phyloP scores from a whole-genome alignment of 2,888 invertebrate genomes.

The Amaurobius ferox region DNA sequence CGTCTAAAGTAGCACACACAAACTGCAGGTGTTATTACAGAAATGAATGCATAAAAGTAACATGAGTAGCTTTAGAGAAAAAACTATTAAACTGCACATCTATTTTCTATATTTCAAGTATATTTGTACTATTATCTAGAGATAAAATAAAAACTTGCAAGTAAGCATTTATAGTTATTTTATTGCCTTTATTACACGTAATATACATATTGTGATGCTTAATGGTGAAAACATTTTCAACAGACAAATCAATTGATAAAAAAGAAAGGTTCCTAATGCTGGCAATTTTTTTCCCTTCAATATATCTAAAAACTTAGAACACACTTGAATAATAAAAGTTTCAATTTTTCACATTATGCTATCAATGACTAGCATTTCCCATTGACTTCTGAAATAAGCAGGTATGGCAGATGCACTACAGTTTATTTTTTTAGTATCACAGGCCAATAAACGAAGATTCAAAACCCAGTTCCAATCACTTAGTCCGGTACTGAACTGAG shows the following conservation, averaged over 20 bases:
- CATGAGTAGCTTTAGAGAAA: too few species aligned
- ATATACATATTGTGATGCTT: slow-evolving; percentile 65
- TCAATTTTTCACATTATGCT: slow-evolving; percentile 20
- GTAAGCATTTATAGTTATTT: slow-evolving; percentile 64
- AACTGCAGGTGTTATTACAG: too few species aligned
- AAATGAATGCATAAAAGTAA: too few species aligned
- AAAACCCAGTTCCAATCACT: slow-evolving; percentile 29
- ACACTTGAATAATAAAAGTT: slow-evolving; percentile 22
- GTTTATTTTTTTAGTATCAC: slow-evolving; percentile 58
- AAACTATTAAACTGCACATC: too few species aligned
- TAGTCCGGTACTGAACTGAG: background rate
- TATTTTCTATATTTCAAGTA: too few species aligned
- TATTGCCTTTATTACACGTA: slow-evolving; percentile 70
- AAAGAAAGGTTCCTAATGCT: slow-evolving; percentile 54
- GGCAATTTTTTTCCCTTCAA: slow-evolving; percentile 31
- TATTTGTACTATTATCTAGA: too few species aligned
- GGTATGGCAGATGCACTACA: slow-evolving; percentile 36
- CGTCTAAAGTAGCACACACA: too few species aligned
- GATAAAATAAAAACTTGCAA: background rate
- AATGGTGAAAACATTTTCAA: slow-evolving; percentile 64
- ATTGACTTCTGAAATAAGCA: slow-evolving; percentile 57
- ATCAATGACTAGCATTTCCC: slow-evolving; percentile 59
- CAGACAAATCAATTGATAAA: slow-evolving; percentile 60
- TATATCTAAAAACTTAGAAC: slow-evolving; percentile 39
- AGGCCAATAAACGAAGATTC: slow-evolving; percentile 62